Base-by-base conservation (phyloP, 2,888 invertebrate genomes). In the Pristionchus exspectatus region DNA sequence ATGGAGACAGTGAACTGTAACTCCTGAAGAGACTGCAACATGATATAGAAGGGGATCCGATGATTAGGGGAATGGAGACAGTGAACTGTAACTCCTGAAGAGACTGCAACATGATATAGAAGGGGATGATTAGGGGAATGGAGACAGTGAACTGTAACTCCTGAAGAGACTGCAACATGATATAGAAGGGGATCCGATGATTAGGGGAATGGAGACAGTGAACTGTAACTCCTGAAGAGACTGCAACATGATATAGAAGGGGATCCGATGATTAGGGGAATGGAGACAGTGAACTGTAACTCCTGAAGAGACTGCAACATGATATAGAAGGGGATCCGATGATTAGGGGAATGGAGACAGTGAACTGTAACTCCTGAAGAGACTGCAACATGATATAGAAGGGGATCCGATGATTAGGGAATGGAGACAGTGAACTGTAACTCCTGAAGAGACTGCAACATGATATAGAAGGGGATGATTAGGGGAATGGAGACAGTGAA, bases 151-250 rank as follows among this genome's bases (percentile, higher is more conserved):
- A 38, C 33, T 77, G 77, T 7, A 77, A 33, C 24, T 44, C 50
- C 21, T 33, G 77, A 21, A 77, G 44, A n/a, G 30, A 44, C 33
- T 50, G 44, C 77, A 77, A 44, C 77, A 77, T 77, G 5, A 7
- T 44, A 59, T 0, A 9, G 44, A n/a, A 50, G 24, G 9, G 59
- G 59, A 18, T 59, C n/a, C n/a, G n/a, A n/a, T n/a, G n/a, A n/a
- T n/a, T n/a, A n/a, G n/a, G n/a, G 77, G 77, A 50, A 77, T 50
- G n/a, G 77, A 77, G 21, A 77, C n/a, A 9, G 77, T 77, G 77
- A 77, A 38, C 33, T 77, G 77, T 7, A 77, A 33, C 24, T 44
- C 50, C 21, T 33, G 77, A 21, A 77, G 44, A n/a, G 30, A 44
- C 33, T 50, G 44, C 77, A 77, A 44, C 77, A 77, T 77, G 5